Base-by-base conservation (phyloP, 2,113 vertebrate species). In the Stegastes partitus region DNA sequence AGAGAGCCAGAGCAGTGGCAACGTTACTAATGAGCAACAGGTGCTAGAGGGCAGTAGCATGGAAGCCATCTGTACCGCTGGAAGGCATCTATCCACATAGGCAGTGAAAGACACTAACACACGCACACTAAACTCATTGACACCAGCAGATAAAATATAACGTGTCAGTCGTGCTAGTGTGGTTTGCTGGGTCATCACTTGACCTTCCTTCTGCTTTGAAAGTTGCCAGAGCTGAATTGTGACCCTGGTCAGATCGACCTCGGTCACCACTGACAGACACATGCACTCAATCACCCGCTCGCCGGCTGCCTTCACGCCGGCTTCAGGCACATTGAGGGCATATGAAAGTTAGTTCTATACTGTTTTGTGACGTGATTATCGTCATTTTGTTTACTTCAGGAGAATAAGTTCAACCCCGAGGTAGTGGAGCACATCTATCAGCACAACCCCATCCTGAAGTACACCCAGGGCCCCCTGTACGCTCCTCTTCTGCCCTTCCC, bases 401-500 rank as follows among this genome's bases (percentile, higher is more conserved):
- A 99, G 87, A 97, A 97, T 81, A 94, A 95, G 19, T 93, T 94
- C 66, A 96, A 96, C 89, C 95, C 96, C 0, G 98, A 99, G 78
- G 94, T 96, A 0, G 95, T 99, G 91, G 97, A 99, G 68, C 95
- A 98, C 84, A 99, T 98, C 88, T 99, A 98, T 90, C 94, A 91
- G 55, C 93, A 96, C 92, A 99, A 99, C 86, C 95, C 97, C 1
- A 97, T 99, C 90, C 94, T 99, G 76, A 96, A 96, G 84, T 96
- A 99, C 91, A 98, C 97, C 56, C 95, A 95, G 70, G 95, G 95
- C 18, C 96, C 97, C 34, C 93, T 99, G 68, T 99, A 99, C 0
- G 97, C 98, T 12, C 96, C 98, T 0, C 95, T 99, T 74, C 92
- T 99, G 86, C 97, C 98, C 22, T 96, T 99, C 83, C 94, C 97